phyloP scores from a whole-genome alignment of 2,797 vertebrate species.

The Coregonus suidteri region DNA sequence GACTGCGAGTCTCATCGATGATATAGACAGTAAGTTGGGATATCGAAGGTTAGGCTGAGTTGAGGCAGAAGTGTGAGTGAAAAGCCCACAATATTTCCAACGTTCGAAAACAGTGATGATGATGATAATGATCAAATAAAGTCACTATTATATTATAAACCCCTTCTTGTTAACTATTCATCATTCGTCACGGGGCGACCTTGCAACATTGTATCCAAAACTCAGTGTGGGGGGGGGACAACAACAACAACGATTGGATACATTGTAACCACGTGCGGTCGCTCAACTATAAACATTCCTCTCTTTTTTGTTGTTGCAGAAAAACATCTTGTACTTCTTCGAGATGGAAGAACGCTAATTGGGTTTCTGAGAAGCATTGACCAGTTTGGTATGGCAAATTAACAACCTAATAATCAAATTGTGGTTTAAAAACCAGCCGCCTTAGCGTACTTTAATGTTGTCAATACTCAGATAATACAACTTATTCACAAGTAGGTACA shows the following conservation, averaged over 20 bases:
- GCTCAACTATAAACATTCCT: conserved; percentile 1
- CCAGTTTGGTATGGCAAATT: conserved; percentile 88
- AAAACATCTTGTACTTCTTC: conserved; percentile 93
- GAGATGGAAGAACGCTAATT: conserved; percentile 95
- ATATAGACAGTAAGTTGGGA: conserved; percentile 93
- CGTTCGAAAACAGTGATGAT: background rate
- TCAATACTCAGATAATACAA: background rate
- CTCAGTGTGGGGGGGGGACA: background rate
- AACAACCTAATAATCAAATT: background rate
- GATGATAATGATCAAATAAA: background rate
- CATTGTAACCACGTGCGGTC: background rate
- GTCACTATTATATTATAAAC: no score
- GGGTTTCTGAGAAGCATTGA: conserved; percentile 96
- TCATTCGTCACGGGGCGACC: background rate
- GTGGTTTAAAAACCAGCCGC: background rate
- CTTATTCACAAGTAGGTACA: background rate
- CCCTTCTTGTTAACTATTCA: background rate
- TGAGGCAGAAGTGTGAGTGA: background rate
- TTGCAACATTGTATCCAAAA: conserved; percentile 37
- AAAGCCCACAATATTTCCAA: background rate
- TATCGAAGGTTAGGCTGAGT: background rate
- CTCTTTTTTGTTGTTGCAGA: conserved; percentile 68
- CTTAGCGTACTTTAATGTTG: background rate
- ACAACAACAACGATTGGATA: background rate
- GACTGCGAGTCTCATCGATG: conserved; percentile 96